A percentile compares a stretch with the other conserved stretches of the same genome.
Conservation (phyloP, 2,113 vertebrate species). For the Paramormyrops kingsleyae region DNA sequence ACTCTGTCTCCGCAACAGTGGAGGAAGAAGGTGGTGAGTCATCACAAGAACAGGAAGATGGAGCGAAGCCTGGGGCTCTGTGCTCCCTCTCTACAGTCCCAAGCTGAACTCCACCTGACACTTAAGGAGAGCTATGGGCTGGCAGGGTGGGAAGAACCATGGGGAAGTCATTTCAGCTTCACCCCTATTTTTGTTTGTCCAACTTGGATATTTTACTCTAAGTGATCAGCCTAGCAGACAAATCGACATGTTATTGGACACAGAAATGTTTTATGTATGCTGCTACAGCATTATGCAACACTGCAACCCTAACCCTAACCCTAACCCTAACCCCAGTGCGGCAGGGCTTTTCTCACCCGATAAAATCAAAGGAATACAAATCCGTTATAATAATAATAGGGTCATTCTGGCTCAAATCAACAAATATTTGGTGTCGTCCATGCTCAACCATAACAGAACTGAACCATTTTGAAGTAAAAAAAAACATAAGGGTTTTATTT, state of each 20-base stretch:
- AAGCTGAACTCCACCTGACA: neutral
- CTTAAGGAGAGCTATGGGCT: neutral
- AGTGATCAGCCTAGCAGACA: neutral
- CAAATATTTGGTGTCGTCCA: neutral
- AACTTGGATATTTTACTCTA: neutral
- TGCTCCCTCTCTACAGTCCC: neutral
- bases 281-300: neutral
- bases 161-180: neutral
- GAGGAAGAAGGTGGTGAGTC: slow-evolving; percentile 54
- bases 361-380: neutral
- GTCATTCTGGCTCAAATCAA: neutral
- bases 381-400: neutral
- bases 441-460: neutral
- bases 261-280: neutral
- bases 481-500: neutral
- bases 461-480: neutral
- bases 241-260: neutral
- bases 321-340: neutral
- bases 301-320: neutral
- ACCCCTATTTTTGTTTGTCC: neutral
- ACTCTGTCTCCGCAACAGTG: neutral
- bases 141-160: neutral
- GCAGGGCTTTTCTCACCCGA: neutral
- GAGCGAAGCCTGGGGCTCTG: neutral
- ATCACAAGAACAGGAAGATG: slow-evolving; percentile 40